These are phyloP conservation scores for Dufourea novaeangliae DNA, from an alignment of 1,140 invertebrate genomes.

Conservation along the genomic window DNA sequence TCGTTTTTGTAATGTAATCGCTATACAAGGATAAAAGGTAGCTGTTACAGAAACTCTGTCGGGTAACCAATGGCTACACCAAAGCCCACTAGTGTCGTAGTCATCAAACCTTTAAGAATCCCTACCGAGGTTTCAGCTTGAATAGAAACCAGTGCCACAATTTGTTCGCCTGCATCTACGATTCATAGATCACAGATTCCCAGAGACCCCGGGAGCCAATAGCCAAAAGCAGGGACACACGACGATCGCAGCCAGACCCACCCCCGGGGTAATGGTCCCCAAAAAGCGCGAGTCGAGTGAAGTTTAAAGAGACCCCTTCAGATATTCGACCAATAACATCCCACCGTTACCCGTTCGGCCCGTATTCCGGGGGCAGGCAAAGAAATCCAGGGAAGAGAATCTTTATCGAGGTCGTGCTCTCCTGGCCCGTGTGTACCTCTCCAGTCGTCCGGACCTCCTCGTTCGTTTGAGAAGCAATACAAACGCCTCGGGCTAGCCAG, in stretches of 20 bases:
- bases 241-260: neutral
- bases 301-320: slow-evolving; percentile 27
- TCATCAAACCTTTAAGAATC: neutral
- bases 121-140: too few species aligned
- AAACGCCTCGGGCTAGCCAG: slow-evolving; percentile 36
- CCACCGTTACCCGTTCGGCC: neutral
- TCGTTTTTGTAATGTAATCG: too few species aligned
- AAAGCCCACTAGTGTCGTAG: neutral
- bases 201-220: neutral
- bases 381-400: slow-evolving; percentile 32
- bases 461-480: slow-evolving; percentile 56
- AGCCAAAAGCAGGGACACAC: neutral
- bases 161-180: neutral
- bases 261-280: neutral
- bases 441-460: slow-evolving; percentile 19
- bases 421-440: slow-evolving; percentile 21
- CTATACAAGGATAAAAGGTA: too few species aligned
- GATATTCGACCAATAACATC: slow-evolving; percentile 41
- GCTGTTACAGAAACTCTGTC: too few species aligned
- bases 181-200: neutral
- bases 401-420: slow-evolving; percentile 45
- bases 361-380: slow-evolving; percentile 22
- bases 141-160: neutral
- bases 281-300: neutral
- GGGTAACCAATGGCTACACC: neutral